These are phyloP conservation scores for Nysson spinosus DNA, from an alignment of 2,888 invertebrate species.

Conservation along the genomic window DNA sequence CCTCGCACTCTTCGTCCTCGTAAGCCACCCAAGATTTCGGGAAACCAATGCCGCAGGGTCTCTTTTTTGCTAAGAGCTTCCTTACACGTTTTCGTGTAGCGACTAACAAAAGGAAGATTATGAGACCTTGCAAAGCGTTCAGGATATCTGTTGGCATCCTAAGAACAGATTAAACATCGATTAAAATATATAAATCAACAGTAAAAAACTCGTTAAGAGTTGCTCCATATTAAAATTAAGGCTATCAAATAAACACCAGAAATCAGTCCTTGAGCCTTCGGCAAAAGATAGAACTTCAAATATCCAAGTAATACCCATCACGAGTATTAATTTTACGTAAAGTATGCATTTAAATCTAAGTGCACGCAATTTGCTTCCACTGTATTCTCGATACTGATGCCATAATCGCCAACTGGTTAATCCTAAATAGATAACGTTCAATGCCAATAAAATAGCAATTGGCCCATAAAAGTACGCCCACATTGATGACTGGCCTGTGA, in stretches of 20 bases:
- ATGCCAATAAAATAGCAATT: constrained; percentile 79
- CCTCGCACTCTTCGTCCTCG: constrained; percentile 71
- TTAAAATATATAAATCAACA: background rate
- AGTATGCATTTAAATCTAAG: constrained; percentile 79
- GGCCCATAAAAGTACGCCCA: constrained; percentile 85
- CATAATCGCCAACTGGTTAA: constrained; percentile 81
- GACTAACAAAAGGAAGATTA: constrained; percentile 76
- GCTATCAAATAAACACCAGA: constrained; percentile 68
- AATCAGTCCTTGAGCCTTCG: constrained; percentile 37
- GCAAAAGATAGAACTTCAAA: constrained; percentile 81
- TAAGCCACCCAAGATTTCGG: constrained; percentile 75
- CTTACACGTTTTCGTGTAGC: constrained; percentile 78
- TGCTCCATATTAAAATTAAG: background rate
- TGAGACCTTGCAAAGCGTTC: constrained; percentile 77
- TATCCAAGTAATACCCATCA: constrained; percentile 86
- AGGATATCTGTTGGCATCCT: constrained; percentile 76
- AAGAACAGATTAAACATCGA: constrained; percentile 5
- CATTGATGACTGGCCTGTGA: constrained; percentile 80
- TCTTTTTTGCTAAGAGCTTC: constrained; percentile 74
- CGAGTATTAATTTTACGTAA: constrained; percentile 83
- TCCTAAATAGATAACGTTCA: constrained; percentile 81
- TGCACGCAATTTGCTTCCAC: constrained; percentile 78
- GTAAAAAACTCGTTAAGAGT: too few species aligned
- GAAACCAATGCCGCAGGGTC: constrained; percentile 69
- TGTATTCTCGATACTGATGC: constrained; percentile 79